phyloP scores from a whole-genome alignment of 2,113 vertebrate species.

The Melozone crissalis region DNA sequence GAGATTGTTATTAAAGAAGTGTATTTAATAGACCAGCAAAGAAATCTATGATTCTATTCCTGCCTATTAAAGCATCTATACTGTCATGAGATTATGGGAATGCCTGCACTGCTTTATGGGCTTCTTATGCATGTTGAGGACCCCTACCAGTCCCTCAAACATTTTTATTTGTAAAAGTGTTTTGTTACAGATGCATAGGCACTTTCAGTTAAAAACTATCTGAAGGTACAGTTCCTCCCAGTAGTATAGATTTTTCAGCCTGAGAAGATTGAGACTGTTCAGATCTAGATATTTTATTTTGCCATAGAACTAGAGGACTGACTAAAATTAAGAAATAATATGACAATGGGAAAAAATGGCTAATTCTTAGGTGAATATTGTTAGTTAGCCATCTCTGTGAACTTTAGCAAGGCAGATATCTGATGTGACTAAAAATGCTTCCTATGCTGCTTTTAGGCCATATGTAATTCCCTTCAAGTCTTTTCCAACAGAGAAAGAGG shows the following conservation, averaged over 20 bases:
- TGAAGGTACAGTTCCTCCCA: background rate
- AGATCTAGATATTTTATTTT: background rate
- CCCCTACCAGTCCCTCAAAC: background rate
- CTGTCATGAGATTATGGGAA: background rate
- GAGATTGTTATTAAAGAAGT: background rate
- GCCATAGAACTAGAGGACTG: background rate
- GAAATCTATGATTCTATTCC: background rate
- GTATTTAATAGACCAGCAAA: background rate
- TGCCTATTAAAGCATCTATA: background rate
- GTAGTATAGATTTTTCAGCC: background rate
- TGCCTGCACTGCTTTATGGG: accelerated
- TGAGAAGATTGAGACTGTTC: background rate
- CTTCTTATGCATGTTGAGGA: background rate
- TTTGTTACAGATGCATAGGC: background rate
- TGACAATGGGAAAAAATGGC: background rate
- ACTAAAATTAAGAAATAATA: background rate
- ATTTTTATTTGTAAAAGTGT: background rate
- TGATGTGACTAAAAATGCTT: background rate
- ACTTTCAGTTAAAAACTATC: background rate
- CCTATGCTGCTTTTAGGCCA: background rate
- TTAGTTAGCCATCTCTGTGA: background rate
- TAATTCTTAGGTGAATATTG: background rate
- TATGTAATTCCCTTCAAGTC: background rate
- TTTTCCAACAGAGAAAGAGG: background rate
- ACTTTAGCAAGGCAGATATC: background rate